Percentiles rank a stretch among this genome's conserved stretches.
Conservation (phyloP, 2,113 vertebrate genomes). For the Terrapene triunguis region DNA sequence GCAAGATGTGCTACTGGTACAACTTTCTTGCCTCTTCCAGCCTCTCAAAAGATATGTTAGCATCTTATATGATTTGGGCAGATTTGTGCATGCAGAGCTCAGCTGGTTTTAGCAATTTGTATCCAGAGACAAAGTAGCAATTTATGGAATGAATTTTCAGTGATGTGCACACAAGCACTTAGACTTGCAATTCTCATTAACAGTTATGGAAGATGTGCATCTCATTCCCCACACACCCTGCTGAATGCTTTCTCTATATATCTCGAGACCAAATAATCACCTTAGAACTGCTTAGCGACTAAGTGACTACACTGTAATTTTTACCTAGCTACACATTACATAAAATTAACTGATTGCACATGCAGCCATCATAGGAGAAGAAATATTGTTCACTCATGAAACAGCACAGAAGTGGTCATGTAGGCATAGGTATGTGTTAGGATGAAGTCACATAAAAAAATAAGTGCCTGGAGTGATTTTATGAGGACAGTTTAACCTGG, state of each 20-base stretch:
- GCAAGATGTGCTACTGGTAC: neutral
- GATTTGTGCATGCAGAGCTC: neutral
- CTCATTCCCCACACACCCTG: neutral
- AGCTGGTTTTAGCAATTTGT: conserved; percentile 3
- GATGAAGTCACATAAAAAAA: neutral
- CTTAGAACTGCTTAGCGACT: neutral
- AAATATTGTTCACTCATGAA: neutral
- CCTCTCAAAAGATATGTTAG: conserved; percentile 12
- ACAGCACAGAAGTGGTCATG: neutral
- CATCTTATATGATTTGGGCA: neutral
- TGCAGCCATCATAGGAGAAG: neutral
- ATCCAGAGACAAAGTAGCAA: conserved; percentile 5
- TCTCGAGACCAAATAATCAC: neutral
- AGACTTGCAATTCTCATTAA: neutral
- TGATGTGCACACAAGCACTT: neutral
- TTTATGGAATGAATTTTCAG: neutral
- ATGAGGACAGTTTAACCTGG: neutral
- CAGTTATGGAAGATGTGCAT: neutral
- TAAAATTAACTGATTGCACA: neutral
- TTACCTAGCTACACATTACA: neutral
- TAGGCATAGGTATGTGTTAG: neutral
- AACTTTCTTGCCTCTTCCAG: neutral
- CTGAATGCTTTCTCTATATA: neutral
- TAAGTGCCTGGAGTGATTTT: neutral
- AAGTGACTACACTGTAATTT: neutral